Evolutionary conservation across 2,797 vertebrate genomes (phyloP).

Genomic region (Pantherophis vulpinus): DNA sequence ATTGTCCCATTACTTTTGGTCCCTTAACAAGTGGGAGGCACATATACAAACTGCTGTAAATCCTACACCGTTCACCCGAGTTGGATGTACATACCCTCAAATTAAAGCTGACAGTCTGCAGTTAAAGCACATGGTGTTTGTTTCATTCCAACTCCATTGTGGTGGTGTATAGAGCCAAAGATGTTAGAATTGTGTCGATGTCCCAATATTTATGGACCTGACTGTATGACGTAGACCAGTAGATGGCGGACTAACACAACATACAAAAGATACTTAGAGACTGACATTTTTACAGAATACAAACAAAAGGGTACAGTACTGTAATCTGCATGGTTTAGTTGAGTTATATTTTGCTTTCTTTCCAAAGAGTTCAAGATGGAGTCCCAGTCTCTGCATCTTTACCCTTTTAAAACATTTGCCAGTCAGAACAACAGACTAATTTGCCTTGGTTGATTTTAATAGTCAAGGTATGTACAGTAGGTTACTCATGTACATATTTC

Average conservation of each 20-base stretch:
- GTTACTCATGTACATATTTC: neutral
- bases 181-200: too few species aligned
- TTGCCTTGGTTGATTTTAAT: neutral
- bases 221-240: neutral
- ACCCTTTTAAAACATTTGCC: neutral
- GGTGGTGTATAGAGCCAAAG: too few species aligned
- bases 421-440: neutral
- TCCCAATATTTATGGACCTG: too few species aligned
- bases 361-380: neutral
- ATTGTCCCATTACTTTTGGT: too few species aligned
- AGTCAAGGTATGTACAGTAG: neutral
- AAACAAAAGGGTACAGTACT: neutral
- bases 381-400: neutral
- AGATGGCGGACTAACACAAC: constrained; percentile 37
- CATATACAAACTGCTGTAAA: too few species aligned
- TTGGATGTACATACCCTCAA: too few species aligned
- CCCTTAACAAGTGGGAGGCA: too few species aligned
- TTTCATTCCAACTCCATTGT: too few species aligned
- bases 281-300: neutral
- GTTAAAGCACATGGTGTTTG: too few species aligned
- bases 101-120: too few species aligned
- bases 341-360: neutral
- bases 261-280: fast-evolving
- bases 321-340: neutral
- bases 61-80: too few species aligned